Percentiles rank a stretch among this genome's conserved stretches.
Conservation (phyloP, 1,140 invertebrate genomes). For the Drosophila biarmipes region DNA sequence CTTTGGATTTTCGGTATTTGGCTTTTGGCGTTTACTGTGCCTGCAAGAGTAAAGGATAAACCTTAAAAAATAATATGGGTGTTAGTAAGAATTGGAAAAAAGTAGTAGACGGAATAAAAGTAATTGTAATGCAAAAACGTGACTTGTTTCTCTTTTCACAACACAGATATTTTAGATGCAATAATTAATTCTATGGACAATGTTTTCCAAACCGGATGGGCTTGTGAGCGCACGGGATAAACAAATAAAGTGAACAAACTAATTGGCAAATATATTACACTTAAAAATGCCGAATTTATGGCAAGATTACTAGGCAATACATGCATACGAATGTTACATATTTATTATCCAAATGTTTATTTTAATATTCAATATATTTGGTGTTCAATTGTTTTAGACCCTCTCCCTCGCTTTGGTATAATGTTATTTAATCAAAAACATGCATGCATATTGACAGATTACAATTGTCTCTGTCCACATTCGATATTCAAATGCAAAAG, state of each 20-base stretch:
- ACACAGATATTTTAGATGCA: slow-evolving; percentile 16
- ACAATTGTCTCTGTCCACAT: slow-evolving; percentile 17
- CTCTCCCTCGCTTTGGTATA: neutral
- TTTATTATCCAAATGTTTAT: slow-evolving; percentile 19
- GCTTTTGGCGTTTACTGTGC: slow-evolving; percentile 79
- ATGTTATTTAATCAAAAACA: slow-evolving; percentile 35
- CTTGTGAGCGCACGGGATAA: slow-evolving; percentile 29
- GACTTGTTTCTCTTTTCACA: neutral
- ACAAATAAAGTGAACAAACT: slow-evolving; percentile 54
- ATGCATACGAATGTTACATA: slow-evolving; percentile 14
- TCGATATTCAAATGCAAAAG: slow-evolving; percentile 36
- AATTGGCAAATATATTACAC: slow-evolving; percentile 28
- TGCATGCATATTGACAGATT: slow-evolving; percentile 35
- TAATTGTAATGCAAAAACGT: slow-evolving; percentile 66
- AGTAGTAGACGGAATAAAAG: slow-evolving; percentile 82
- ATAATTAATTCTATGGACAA: slow-evolving; percentile 9
- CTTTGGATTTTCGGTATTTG: slow-evolving; percentile 37
- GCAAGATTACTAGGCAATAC: slow-evolving; percentile 13
- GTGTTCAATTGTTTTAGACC: slow-evolving; percentile 9
- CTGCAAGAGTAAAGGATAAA: slow-evolving; percentile 85
- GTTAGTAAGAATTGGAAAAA: slow-evolving; percentile 85
- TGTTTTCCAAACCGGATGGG: slow-evolving; percentile 8
- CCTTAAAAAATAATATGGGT: slow-evolving; percentile 85
- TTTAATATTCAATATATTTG: slow-evolving; percentile 15
- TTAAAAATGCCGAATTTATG: slow-evolving; percentile 15